These are phyloP conservation scores for Anarhynchus alexandrinus DNA, from an alignment of 2,113 vertebrate species.

Conservation along the genomic window DNA sequence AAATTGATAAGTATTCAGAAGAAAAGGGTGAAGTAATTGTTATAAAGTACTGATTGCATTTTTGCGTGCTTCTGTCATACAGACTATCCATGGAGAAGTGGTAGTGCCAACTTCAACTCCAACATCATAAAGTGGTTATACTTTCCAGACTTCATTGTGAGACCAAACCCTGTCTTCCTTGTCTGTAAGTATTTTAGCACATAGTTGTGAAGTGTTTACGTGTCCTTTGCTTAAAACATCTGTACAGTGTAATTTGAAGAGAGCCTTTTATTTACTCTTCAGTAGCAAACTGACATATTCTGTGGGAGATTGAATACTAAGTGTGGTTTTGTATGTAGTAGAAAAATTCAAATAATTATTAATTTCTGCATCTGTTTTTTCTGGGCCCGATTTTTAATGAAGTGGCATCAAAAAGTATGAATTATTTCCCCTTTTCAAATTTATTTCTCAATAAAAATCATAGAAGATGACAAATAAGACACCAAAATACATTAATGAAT, in stretches of 20 bases:
- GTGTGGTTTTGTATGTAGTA: neutral
- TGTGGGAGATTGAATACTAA: neutral
- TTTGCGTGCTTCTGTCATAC: conserved; percentile 18
- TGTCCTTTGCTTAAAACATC: neutral
- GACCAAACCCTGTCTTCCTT: conserved; percentile 88
- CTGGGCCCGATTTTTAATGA: neutral
- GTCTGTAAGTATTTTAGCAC: conserved; percentile 84
- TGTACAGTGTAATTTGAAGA: neutral
- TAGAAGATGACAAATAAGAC: neutral
- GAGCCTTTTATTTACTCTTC: neutral
- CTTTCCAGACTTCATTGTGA: conserved; percentile 90
- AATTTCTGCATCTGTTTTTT: neutral
- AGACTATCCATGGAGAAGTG: conserved; percentile 96
- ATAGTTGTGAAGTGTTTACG: neutral
- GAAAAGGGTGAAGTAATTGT: neutral
- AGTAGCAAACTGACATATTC: neutral
- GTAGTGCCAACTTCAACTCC: conserved; percentile 83
- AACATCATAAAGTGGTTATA: conserved; percentile 98
- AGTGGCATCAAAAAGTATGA: neutral
- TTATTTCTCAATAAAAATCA: neutral
- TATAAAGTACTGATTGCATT: neutral
- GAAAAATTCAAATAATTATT: neutral
- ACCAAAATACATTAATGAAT: neutral
- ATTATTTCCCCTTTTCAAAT: neutral
- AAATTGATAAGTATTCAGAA: neutral